Conservation (phyloP, 2,888 invertebrate genomes). For the Aelia acuminata region DNA sequence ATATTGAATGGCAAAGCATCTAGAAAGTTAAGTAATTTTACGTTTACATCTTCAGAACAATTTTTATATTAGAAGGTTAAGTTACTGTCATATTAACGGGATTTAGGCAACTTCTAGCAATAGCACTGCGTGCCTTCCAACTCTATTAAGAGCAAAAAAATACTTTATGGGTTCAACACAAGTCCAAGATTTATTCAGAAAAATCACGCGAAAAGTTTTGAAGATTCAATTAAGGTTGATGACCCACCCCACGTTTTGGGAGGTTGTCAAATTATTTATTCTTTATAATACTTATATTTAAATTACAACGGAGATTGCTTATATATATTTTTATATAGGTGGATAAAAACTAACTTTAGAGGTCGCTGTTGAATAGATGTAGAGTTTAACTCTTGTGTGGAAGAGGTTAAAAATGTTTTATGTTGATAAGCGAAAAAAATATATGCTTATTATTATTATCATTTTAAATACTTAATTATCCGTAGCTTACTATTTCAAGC, state of each 20-base stretch:
- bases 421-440: too few relatives aligned
- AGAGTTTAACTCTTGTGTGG: too few relatives aligned
- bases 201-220: slow-evolving; percentile 21
- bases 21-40: too few relatives aligned
- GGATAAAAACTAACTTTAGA: too few relatives aligned
- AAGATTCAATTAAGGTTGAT: not conserved
- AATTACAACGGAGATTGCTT: too few relatives aligned
- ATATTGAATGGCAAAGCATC: too few relatives aligned
- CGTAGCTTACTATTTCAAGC: too few relatives aligned
- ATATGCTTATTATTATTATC: too few relatives aligned
- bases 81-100: not conserved
- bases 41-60: not conserved
- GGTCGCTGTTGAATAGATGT: too few relatives aligned
- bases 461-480: too few relatives aligned
- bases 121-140: not conserved
- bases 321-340: too few relatives aligned
- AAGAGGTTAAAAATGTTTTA: too few relatives aligned
- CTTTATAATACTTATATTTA: not conserved
- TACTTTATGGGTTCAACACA: not conserved
- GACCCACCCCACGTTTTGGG: not conserved
- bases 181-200: not conserved
- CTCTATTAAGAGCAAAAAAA: not conserved
- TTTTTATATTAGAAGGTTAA: not conserved
- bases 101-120: not conserved
- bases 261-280: not conserved